Conservation (phyloP, 2,797 vertebrate species). For the Myiotriccus ornatus region DNA sequence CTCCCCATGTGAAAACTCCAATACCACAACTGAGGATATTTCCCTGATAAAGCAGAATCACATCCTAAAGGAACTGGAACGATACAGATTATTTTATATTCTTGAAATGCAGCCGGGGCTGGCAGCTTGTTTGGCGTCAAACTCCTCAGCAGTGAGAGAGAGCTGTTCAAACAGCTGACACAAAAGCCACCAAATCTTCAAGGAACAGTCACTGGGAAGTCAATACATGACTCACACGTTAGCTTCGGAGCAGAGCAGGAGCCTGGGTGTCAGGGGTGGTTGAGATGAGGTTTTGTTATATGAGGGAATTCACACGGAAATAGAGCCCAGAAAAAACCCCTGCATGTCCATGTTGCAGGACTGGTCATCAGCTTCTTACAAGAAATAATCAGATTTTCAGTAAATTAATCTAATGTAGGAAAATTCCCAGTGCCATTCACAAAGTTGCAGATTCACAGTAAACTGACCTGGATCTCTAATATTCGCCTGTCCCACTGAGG, state of each 20-base stretch:
- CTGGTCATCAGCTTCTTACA: not conserved
- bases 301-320: not conserved
- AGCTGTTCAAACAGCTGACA: not conserved
- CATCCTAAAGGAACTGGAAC: not conserved
- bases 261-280: not conserved
- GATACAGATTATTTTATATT: not conserved
- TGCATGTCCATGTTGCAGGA: fast-evolving
- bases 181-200: not conserved
- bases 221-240: not conserved
- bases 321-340: not conserved
- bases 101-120: not conserved
- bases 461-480: fast-evolving
- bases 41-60: not conserved
- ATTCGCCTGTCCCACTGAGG: not conserved
- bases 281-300: not conserved
- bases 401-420: not conserved
- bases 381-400: not conserved
- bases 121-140: not conserved
- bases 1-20: not conserved
- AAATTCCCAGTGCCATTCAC: not conserved
- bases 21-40: not conserved
- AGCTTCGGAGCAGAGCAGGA: not conserved
- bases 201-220: not conserved
- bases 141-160: not conserved
- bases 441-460: not conserved